Conservation (phyloP, 2,113 vertebrate species). For the Origma solitaria region DNA sequence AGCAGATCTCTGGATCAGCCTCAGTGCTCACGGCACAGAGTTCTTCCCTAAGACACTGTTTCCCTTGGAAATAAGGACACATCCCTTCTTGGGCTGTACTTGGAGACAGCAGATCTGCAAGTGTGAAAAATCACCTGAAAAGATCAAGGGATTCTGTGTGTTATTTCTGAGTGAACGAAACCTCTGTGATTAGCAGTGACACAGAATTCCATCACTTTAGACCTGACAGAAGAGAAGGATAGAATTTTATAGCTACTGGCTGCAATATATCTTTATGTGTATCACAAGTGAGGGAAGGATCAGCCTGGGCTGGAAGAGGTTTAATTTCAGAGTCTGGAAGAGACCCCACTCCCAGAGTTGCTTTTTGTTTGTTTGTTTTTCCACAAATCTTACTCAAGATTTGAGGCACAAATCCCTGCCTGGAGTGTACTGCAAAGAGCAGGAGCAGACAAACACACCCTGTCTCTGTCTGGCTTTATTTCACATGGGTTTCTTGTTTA, state of each 20-base stretch:
- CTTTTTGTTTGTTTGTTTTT: background rate
- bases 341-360: background rate
- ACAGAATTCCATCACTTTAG: background rate
- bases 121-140: background rate
- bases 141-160: background rate
- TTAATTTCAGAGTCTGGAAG: background rate
- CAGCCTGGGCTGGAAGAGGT: background rate
- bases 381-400: background rate
- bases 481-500: slow-evolving; percentile 50
- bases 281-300: background rate
- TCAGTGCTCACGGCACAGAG: background rate
- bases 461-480: slow-evolving; percentile 5
- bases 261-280: background rate
- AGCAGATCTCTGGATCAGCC: background rate
- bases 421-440: background rate
- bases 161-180: background rate
- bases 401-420: background rate
- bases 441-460: background rate
- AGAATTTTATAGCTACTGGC: background rate
- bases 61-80: background rate
- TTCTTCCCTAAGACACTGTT: background rate
- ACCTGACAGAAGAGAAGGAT: background rate
- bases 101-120: background rate
- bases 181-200: background rate
- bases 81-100: background rate